Evolutionary conservation across 1,140 invertebrate species (phyloP).

Genomic region (Drepana arcuata): DNA sequence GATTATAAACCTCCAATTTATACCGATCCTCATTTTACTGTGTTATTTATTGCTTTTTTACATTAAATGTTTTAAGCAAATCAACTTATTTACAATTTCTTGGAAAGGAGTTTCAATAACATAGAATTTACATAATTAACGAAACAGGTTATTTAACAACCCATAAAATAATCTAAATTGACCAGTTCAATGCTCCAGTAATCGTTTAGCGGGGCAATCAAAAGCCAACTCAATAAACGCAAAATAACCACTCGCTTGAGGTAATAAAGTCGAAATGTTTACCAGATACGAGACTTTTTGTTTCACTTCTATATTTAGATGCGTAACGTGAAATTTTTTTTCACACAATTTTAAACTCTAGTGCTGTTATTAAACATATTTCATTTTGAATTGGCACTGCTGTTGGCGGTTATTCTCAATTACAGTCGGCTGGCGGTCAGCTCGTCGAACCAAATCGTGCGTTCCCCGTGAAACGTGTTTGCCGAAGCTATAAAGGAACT

Average conservation of each 20-base stretch:
- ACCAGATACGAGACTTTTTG: slow-evolving; percentile 39
- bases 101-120: too few relatives aligned
- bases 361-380: slow-evolving; percentile 17
- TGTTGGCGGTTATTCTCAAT: slow-evolving; percentile 24
- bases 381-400: slow-evolving; percentile 24
- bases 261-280: slow-evolving; percentile 55
- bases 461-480: slow-evolving; percentile 40
- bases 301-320: slow-evolving; percentile 30
- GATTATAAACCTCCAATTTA: too few relatives aligned
- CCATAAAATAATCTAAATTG: slow-evolving; percentile 16
- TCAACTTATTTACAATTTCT: too few relatives aligned
- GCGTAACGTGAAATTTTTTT: slow-evolving; percentile 18
- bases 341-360: slow-evolving; percentile 36
- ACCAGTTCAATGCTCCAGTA: slow-evolving; percentile 49
- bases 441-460: slow-evolving; percentile 34
- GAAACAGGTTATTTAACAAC: too few relatives aligned
- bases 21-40: too few relatives aligned
- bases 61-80: too few relatives aligned
- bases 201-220: slow-evolving; percentile 36
- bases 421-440: slow-evolving; percentile 9
- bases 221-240: slow-evolving; percentile 40
- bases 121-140: too few relatives aligned
- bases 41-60: too few relatives aligned
- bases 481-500: slow-evolving; percentile 43
- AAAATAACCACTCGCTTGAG: slow-evolving; percentile 39